Conservation (phyloP, 2,888 invertebrate genomes). For the Heliconius sara region DNA sequence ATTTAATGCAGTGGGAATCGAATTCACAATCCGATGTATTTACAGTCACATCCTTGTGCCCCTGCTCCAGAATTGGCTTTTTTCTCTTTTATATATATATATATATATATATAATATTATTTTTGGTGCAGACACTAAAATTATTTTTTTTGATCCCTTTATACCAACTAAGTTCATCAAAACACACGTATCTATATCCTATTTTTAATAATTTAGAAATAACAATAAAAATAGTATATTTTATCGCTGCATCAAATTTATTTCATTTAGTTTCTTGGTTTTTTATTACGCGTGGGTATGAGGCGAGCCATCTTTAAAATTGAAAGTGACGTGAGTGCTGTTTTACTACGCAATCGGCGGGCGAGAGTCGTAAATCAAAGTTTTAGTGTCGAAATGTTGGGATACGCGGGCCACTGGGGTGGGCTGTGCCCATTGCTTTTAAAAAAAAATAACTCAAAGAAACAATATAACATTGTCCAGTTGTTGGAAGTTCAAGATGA, state of each 20-base stretch:
- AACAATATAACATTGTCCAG: conserved; percentile 78
- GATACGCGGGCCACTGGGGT: conserved; percentile 82
- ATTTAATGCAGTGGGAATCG: no score
- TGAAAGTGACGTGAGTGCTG: conserved; percentile 84
- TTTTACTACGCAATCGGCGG: conserved; percentile 83
- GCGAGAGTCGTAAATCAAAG: conserved; percentile 81
- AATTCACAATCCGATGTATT: no score
- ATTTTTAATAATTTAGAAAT: conserved; percentile 20
- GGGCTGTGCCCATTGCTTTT: conserved; percentile 70
- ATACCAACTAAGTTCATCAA: no score
- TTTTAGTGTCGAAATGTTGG: conserved; percentile 84
- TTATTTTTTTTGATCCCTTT: no score
- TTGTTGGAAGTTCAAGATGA: conserved; percentile 64
- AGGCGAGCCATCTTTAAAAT: conserved; percentile 76
- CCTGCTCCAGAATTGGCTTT: no score
- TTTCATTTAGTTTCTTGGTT: conserved; percentile 45
- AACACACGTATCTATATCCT: neutral
- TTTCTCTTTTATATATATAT: no score
- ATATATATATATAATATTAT: no score
- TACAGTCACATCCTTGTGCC: no score
- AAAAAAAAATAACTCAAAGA: conserved; percentile 68
- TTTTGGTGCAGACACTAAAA: no score
- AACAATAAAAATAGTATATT: conserved; percentile 23
- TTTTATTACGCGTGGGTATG: conserved; percentile 65
- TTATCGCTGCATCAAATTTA: conserved; percentile 37